Evolutionary conservation across 2,113 vertebrate species (phyloP), one percentile per base, ranked within the genome.

Genomic region (Isichthys henryi): DNA sequence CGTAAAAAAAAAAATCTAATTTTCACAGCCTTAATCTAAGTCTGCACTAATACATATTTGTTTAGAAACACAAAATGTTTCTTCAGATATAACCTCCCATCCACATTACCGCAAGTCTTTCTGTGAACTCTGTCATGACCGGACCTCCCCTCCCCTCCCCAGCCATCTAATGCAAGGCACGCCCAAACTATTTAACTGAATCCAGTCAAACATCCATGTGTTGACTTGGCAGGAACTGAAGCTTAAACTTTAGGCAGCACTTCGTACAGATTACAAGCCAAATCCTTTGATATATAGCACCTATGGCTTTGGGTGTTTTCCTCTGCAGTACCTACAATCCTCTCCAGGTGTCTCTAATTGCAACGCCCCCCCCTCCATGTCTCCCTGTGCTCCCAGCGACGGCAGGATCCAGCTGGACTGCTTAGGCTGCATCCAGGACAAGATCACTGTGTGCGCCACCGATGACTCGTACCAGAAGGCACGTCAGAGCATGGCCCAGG

Each of bases 381-480:
- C 88, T 90, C 48, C 91, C 19, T 48, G 43, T 90, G 46, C 90
- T 0, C 23, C 2, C 0, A 99, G 98, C 95, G 96, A 96, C 88
- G 98, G 98, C 88, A 96, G 96, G 88, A 95, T 98, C 93, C 97
- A 98, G 89, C 94, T 99, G 96, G 98, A 99, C 93, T 99, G 97
- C 95, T 95, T 99, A 91, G 98, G 98, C 86, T 97, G 96, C 92
- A 98, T 99, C 94, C 98, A 98, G 95, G 98, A 99, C 93, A 99
- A 99, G 93, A 98, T 99, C 94, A 99, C 98, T 0, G 97, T 99
- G 90, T 98, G 98, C 0, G 98, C 98, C 92, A 99, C 98, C 0
- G 98, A 99, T 0, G 98, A 99, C 91, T 99, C 98, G 52, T 99
- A 99, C 95, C 98, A 99, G 95, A 99, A 98, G 93, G 98, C 98